These are phyloP conservation scores for Platorchestia sp. DNA, from an alignment of 1,140 invertebrate species.

Conservation along the genomic window DNA sequence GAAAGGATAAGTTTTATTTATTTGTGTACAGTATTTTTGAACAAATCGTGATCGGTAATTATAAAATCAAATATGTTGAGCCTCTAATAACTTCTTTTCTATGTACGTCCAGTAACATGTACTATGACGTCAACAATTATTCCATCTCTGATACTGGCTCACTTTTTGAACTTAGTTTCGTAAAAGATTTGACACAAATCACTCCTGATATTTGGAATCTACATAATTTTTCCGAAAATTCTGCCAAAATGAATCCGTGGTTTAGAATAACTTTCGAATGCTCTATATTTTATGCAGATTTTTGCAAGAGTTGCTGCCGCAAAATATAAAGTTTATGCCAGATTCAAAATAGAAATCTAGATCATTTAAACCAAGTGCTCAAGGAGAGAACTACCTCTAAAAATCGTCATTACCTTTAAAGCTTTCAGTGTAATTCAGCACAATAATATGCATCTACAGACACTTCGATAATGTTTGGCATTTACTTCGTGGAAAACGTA, in stretches of 20 bases:
- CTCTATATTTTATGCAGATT: no score
- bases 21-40: no score
- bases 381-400: background rate
- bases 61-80: no score
- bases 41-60: no score
- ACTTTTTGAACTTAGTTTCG: background rate
- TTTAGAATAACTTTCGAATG: no score
- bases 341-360: no score
- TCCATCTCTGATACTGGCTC: background rate
- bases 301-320: no score
- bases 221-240: background rate
- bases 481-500: background rate
- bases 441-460: background rate
- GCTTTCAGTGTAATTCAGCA: background rate
- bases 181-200: background rate
- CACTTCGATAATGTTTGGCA: no score
- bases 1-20: no score
- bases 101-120: background rate
- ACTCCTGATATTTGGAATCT: background rate
- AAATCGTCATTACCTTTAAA: background rate
- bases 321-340: no score
- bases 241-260: background rate
- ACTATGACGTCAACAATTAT: background rate
- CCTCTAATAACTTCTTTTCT: no score
- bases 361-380: no score